Conservation (phyloP, 2,888 invertebrate species). For the Tipula lateralis region DNA sequence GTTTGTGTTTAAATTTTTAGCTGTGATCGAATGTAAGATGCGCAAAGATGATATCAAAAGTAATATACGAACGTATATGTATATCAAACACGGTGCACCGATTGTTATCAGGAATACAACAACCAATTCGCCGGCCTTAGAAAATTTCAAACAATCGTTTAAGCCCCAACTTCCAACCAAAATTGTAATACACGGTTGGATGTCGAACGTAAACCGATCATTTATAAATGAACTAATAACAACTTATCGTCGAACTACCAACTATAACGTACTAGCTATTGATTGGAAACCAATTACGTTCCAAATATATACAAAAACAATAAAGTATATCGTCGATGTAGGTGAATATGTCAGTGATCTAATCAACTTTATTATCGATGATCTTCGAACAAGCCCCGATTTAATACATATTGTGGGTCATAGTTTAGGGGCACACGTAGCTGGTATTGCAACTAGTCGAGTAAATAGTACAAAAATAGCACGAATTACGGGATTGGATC, state of each 20-base stretch:
- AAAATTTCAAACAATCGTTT: neutral
- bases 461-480: neutral
- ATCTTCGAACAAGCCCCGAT: neutral
- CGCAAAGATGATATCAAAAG: neutral
- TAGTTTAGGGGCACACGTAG: conserved; percentile 25
- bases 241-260: neutral
- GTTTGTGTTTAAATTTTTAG: neutral
- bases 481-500: neutral
- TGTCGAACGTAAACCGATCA: neutral
- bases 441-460: neutral
- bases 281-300: neutral
- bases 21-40: neutral
- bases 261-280: neutral
- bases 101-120: neutral
- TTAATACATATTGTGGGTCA: neutral
- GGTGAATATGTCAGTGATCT: neutral
- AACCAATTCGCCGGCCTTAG: neutral
- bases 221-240: neutral
- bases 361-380: neutral
- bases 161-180: conserved; percentile 44
- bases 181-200: conserved; percentile 47
- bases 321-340: neutral
- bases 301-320: neutral
- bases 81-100: neutral
- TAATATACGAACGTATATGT: neutral